Evolutionary conservation across 2,797 vertebrate species (phyloP).

Genomic region (Bradypodion ventrale): DNA sequence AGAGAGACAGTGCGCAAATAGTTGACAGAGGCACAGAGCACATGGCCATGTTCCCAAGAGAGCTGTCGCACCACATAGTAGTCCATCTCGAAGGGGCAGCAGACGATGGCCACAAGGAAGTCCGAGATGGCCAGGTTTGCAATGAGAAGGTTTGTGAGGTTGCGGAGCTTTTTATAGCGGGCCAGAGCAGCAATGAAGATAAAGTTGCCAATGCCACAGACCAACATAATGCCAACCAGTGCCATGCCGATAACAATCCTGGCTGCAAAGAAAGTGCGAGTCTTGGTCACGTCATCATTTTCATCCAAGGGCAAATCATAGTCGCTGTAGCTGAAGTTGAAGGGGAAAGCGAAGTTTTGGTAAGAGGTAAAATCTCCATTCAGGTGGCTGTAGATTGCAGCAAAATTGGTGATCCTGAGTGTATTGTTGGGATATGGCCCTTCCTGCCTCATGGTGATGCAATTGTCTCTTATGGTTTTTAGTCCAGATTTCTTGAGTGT

Average conservation of each 20-base stretch:
- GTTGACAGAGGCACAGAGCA: constrained; percentile 91
- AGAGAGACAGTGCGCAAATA: constrained; percentile 93
- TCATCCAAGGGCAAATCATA: constrained; percentile 87
- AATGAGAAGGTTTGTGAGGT: constrained; percentile 95
- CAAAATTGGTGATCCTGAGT: constrained; percentile 28
- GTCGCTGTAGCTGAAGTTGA: constrained; percentile 82
- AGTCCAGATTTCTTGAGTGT: background rate
- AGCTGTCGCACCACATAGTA: constrained; percentile 95
- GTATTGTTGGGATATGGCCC: constrained; percentile 42
- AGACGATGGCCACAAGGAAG: constrained; percentile 93
- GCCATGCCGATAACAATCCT: constrained; percentile 89
- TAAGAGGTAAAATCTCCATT: constrained; percentile 54
- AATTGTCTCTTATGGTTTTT: background rate
- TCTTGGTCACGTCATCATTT: constrained; percentile 89
- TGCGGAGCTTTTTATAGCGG: constrained; percentile 93
- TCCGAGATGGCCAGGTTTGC: constrained; percentile 96
- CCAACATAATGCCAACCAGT: constrained; percentile 90
- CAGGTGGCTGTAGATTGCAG: constrained; percentile 57
- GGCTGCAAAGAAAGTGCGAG: constrained; percentile 88
- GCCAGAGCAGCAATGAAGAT: constrained; percentile 89
- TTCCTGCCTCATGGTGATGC: constrained; percentile 45
- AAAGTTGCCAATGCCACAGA: constrained; percentile 94
- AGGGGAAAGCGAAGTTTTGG: constrained; percentile 70
- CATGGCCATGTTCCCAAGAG: constrained; percentile 91
- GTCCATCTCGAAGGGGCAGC: constrained; percentile 97